Percentiles rank a stretch among this genome's conserved stretches.
Evolutionary conservation across 1,140 invertebrate species (phyloP).

Genomic region (Doryteuthis pealeii): DNA sequence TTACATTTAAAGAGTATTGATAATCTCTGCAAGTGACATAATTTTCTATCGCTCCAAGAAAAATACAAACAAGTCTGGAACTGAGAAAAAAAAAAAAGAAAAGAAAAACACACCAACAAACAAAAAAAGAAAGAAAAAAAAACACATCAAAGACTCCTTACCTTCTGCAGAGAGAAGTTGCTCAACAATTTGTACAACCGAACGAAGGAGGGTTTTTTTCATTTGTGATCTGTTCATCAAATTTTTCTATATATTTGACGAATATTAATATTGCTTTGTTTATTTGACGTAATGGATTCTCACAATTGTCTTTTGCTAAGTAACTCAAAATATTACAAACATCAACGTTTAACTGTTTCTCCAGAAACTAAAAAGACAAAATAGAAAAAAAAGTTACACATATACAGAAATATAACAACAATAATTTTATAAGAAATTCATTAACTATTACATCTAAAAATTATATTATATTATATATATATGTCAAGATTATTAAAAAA

Average conservation of each 20-base stretch:
- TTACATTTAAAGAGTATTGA: no score
- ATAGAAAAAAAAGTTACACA: not conserved
- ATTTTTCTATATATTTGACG: not conserved
- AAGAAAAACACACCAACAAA: not conserved
- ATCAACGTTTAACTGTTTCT: not conserved
- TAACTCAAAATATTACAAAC: conserved; percentile 2
- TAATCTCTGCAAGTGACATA: no score
- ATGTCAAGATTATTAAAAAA: no score
- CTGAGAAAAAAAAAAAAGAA: no score
- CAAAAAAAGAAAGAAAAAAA: not conserved
- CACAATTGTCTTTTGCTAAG: not conserved
- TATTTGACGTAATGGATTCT: not conserved
- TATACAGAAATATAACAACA: no score
- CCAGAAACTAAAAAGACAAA: not conserved
- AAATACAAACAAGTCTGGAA: no score
- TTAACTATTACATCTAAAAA: no score
- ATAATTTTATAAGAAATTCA: no score
- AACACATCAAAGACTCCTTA: not conserved
- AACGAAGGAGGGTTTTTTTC: not conserved
- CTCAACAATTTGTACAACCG: not conserved
- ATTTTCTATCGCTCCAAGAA: no score
- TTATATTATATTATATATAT: no score
- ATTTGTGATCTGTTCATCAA: not conserved
- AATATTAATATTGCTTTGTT: not conserved
- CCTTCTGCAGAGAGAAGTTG: not conserved